Evolutionary conservation across 2,113 vertebrate genomes (phyloP).

Genomic region (Rhadina sibilatrix): DNA sequence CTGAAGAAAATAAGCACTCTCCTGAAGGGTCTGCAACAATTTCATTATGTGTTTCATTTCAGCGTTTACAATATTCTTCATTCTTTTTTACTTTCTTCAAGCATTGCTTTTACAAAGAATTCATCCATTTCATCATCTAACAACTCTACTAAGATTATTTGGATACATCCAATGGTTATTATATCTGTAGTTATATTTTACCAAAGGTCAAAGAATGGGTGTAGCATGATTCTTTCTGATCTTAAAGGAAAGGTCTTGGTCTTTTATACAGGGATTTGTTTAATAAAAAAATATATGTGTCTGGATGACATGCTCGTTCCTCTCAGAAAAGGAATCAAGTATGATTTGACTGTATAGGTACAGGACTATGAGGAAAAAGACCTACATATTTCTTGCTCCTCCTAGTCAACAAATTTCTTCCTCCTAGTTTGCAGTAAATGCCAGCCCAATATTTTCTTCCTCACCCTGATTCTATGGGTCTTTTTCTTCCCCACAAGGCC

Average conservation of each 20-base stretch:
- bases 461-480: neutral
- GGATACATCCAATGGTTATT: neutral
- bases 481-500: neutral
- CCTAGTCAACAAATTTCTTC: neutral
- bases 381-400: neutral
- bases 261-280: neutral
- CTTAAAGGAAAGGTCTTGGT: neutral
- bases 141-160: neutral
- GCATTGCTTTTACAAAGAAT: neutral
- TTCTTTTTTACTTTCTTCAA: neutral
- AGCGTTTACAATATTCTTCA: neutral
- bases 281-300: neutral
- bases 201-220: neutral
- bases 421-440: neutral
- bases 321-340: neutral
- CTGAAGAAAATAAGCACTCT: neutral
- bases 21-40: neutral
- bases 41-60: neutral
- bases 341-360: neutral
- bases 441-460: neutral
- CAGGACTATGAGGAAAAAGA: neutral
- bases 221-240: neutral
- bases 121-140: neutral
- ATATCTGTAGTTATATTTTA: slow-evolving; percentile 14
- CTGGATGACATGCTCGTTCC: neutral